Base-by-base conservation (phyloP, 2,113 vertebrate genomes). In the Motacilla alba region DNA sequence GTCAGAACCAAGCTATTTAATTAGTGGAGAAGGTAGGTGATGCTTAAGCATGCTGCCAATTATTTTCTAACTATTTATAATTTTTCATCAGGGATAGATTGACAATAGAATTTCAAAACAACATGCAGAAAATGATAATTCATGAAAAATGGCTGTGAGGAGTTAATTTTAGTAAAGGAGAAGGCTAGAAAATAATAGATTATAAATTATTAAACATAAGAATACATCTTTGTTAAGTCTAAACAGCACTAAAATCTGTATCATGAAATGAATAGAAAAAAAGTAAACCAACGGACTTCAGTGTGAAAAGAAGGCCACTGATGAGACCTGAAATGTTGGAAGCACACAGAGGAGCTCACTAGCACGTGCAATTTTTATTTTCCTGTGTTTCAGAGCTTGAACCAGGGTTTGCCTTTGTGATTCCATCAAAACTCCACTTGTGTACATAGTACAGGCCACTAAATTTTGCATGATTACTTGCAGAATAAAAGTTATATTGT, bases 1-100 rank as follows among this genome's bases (percentile, higher is more conserved):
- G 92, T 79, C 93, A 96, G 53, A 91, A 96, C 43, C 82, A 96
- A 72, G 84, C 16, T 69, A 60, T 89, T 93, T 94, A 96, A 96
- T 97, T 96, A 96, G 81, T 23, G 84, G 11, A 68, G 85, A 94
- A 94, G 58, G 68, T 58, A 96, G 44, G 77, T 86, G 87, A 95
- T 91, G 83, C 46, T 96, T 88, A 92, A 95, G 50, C 64, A 74
- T 1, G 1, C 69, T 63, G 56, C 75, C 92, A 96, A 89, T 95
- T 4, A 63, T 76, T 91, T 96, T 87, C 68, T 90, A 91, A 88
- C 64, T 46, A 66, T 52, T 75, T 49, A 37, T 70, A 53, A 83
- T 86, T 91, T 90, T 93, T 39, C 58, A 70, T 85, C 43, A 81
- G 41, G 44, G 28, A 46, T 17, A 82, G 41, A 63, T 17, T 86